A percentile compares a stretch with the other conserved stretches of the same genome.
phyloP scores from a whole-genome alignment of 1,140 invertebrate species.

The Chionoecetes opilio region DNA sequence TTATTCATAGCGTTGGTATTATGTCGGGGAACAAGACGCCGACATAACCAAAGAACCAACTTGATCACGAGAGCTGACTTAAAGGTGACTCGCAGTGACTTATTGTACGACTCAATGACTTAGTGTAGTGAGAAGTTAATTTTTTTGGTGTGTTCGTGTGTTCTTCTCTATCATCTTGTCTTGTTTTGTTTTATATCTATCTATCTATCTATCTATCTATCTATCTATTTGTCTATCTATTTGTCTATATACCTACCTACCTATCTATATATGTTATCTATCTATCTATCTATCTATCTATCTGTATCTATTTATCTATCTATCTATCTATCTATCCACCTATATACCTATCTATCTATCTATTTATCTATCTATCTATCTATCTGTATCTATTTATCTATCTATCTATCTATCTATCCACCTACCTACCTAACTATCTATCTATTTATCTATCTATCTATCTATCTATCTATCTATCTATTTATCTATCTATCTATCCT shows the following conservation, averaged over 20 bases:
- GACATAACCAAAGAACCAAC: background rate
- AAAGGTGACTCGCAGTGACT: too few species aligned
- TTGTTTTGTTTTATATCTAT: background rate
- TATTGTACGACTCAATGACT: too few species aligned
- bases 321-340: background rate
- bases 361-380: constrained; percentile 54
- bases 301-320: background rate
- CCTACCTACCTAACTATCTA: background rate
- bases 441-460: constrained; percentile 52
- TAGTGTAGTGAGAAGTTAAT: too few species aligned
- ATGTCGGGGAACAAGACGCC: background rate
- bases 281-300: background rate
- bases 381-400: constrained; percentile 50
- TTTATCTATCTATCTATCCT: background rate
- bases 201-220: too few species aligned
- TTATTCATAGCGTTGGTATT: background rate
- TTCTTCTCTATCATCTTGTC: too few species aligned
- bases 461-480: constrained; percentile 55
- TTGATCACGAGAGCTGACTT: too few species aligned
- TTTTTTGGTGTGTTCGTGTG: too few species aligned
- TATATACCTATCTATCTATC: background rate
- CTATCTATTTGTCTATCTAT: too few species aligned
- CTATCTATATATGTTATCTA: background rate
- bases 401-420: background rate
- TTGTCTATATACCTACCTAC: background rate